phyloP scores from a whole-genome alignment of 2,888 invertebrate genomes.

The Sylvicola cinctus region DNA sequence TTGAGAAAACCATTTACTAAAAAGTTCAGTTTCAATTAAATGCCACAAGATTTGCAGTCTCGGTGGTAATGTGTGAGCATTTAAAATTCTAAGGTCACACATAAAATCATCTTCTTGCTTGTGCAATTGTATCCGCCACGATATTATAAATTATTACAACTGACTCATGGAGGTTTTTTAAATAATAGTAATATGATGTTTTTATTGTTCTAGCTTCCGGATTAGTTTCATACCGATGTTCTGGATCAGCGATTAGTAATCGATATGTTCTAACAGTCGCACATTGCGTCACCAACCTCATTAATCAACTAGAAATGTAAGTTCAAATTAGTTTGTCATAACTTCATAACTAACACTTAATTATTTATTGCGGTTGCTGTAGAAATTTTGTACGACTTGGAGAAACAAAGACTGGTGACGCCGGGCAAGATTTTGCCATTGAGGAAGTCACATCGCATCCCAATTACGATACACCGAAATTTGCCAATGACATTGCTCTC shows the following conservation, averaged over 20 bases:
- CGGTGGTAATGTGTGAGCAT: too few species aligned
- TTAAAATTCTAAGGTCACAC: too few species aligned
- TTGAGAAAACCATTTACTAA: too few species aligned
- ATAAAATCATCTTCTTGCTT: too few species aligned
- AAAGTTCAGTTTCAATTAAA: too few species aligned
- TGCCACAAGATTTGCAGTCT: too few species aligned
- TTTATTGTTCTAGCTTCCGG: conserved; percentile 10
- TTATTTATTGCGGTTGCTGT: conserved; percentile 8
- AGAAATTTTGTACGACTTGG: conserved; percentile 40
- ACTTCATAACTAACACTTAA: background rate
- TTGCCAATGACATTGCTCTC: conserved; percentile 37
- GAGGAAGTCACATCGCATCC: conserved; percentile 30
- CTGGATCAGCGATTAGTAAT: conserved; percentile 31
- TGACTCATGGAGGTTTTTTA: too few species aligned
- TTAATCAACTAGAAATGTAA: conserved; percentile 25
- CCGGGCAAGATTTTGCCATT: conserved; percentile 28
- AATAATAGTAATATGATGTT: too few species aligned
- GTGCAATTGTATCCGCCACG: too few species aligned
- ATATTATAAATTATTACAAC: too few species aligned
- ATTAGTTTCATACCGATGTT: conserved; percentile 20
- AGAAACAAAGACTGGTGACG: conserved; percentile 24
- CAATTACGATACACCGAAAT: conserved; percentile 25
- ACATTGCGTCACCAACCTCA: conserved; percentile 33
- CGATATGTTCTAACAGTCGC: conserved; percentile 37
- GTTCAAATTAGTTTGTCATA: conserved; percentile 10